phyloP scores from a whole-genome alignment of 92 coral and sea anemone genomes.

The Zoanthus sociatus region DNA sequence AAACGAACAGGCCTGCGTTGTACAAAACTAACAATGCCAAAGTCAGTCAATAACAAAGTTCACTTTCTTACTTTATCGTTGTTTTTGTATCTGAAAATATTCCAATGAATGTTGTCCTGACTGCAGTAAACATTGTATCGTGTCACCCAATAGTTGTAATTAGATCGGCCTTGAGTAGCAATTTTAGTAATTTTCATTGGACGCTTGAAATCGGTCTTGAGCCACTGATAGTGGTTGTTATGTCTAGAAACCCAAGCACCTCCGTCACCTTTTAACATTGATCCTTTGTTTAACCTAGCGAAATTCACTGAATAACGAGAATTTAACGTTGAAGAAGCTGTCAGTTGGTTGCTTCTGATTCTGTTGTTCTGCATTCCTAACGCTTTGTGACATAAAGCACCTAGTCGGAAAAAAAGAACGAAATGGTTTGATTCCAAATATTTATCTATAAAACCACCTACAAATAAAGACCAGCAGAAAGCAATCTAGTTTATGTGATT shows the following conservation, averaged over 20 bases:
- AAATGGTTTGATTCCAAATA: neutral
- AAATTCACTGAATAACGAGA: conserved; percentile 38
- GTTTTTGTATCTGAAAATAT: conserved; percentile 72
- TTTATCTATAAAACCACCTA: neutral
- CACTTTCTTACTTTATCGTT: conserved; percentile 69
- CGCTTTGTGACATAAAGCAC: conserved; percentile 48
- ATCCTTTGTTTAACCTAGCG: conserved; percentile 46
- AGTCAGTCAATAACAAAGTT: neutral
- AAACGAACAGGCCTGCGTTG: too few species aligned
- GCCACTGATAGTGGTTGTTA: conserved; percentile 42
- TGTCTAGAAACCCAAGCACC: conserved; percentile 45
- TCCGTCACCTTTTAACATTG: neutral
- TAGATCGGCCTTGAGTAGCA: conserved; percentile 86
- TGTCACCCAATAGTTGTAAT: conserved; percentile 72
- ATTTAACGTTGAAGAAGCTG: conserved; percentile 58
- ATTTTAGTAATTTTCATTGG: conserved; percentile 67
- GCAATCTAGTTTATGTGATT: neutral
- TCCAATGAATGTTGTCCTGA: conserved; percentile 75
- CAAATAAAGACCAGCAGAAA: neutral
- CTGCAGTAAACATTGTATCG: conserved; percentile 74
- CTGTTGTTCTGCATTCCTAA: conserved; percentile 56
- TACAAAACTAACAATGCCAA: neutral
- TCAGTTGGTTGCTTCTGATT: conserved; percentile 52
- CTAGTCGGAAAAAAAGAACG: conserved; percentile 8
- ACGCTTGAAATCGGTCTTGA: conserved; percentile 77